Evolutionary conservation across 2,113 vertebrate genomes (phyloP).

Genomic region (Lipotes vexillifer): DNA sequence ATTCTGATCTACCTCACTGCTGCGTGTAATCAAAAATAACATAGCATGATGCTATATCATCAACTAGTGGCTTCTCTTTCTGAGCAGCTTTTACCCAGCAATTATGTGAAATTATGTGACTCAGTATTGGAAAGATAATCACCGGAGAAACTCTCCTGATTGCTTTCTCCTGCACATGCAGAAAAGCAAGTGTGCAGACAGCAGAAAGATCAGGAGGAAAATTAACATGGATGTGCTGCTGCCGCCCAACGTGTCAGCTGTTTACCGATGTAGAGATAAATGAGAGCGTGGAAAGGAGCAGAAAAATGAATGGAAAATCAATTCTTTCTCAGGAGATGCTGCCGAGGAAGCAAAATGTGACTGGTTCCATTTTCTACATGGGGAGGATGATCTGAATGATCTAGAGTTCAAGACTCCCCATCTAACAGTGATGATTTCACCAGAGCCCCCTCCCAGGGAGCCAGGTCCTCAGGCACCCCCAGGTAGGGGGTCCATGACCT

Average conservation of each 20-base stretch:
- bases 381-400: neutral
- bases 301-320: neutral
- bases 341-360: neutral
- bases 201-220: neutral
- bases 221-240: neutral
- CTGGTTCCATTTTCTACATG: neutral
- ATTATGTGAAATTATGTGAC: constrained; percentile 66
- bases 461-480: neutral
- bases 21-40: neutral
- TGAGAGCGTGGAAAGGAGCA: neutral
- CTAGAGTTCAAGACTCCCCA: neutral
- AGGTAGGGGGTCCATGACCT: neutral
- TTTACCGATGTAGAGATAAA: neutral
- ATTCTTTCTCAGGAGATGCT: neutral
- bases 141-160: constrained; percentile 40
- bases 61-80: constrained; percentile 66
- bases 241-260: neutral
- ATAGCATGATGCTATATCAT: neutral
- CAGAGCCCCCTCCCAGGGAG: too few species aligned
- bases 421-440: neutral
- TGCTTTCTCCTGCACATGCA: neutral
- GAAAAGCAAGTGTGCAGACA: neutral
- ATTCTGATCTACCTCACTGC: neutral
- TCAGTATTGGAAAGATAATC: constrained; percentile 50
- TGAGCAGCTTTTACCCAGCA: constrained; percentile 44